Evolutionary conservation across 2,888 invertebrate species (phyloP).

Genomic region (Rugalucina vietnamica): DNA sequence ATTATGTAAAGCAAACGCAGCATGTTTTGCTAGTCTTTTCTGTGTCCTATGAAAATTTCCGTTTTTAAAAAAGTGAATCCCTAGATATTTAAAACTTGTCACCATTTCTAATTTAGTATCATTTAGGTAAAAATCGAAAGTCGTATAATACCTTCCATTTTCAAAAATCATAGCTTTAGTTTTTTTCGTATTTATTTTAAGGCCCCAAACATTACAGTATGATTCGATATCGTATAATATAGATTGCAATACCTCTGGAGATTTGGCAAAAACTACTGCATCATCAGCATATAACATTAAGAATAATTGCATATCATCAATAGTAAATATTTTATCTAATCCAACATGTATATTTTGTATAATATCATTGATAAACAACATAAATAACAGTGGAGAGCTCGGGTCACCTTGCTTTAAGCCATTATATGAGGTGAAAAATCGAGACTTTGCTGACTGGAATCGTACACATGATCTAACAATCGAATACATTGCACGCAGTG

Average conservation of each 20-base stretch:
- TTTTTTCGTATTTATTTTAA: neutral
- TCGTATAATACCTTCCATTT: neutral
- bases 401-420: neutral
- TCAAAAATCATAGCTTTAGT: neutral
- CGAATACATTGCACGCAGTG: neutral
- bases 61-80: too few relatives aligned
- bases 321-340: too few relatives aligned
- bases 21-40: too few relatives aligned
- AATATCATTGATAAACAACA: too few relatives aligned
- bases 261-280: neutral
- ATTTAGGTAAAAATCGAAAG: neutral
- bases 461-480: neutral
- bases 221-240: neutral
- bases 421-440: neutral
- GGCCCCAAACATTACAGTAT: neutral
- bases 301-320: too few relatives aligned
- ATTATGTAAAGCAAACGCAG: too few relatives aligned
- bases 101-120: neutral
- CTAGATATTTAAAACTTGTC: too few relatives aligned
- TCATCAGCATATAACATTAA: constrained; percentile 1
- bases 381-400: neutral
- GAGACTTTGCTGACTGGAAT: neutral
- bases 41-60: too few relatives aligned
- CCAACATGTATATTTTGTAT: too few relatives aligned
- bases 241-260: neutral